Evolutionary conservation across 2,113 vertebrate species (phyloP).

Genomic region (Gallinago paraguaiae): DNA sequence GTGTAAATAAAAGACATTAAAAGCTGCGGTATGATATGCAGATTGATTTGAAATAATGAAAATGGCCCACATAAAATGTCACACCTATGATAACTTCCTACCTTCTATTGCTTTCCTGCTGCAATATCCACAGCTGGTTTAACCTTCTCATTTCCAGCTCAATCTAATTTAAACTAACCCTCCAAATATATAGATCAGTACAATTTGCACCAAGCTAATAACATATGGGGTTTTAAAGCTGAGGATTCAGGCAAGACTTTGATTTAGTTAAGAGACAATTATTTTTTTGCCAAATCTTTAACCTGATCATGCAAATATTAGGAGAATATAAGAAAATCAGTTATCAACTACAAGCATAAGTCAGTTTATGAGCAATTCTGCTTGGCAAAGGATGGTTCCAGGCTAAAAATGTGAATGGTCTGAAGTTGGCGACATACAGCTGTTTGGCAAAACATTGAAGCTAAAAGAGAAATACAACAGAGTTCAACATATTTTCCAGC

Average conservation of each 20-base stretch:
- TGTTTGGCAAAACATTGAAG: background rate
- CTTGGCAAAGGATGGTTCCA: conserved; percentile 3
- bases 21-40: background rate
- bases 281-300: conserved; percentile 39
- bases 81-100: background rate
- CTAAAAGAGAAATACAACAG: conserved; percentile 16
- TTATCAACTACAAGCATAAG: background rate
- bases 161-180: background rate
- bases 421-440: background rate
- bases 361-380: background rate
- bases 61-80: background rate
- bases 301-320: conserved; percentile 11
- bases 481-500: background rate
- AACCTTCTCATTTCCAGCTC: background rate
- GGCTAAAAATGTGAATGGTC: background rate
- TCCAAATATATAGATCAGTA: background rate
- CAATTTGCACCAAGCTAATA: background rate
- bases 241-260: background rate
- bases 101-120: background rate
- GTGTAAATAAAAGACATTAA: background rate
- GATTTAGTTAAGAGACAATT: background rate
- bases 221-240: background rate
- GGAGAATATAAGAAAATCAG: background rate
- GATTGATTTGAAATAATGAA: background rate
- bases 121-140: background rate